Base-by-base conservation (phyloP, 2,797 vertebrate genomes). In the Enteromius radiatus region DNA sequence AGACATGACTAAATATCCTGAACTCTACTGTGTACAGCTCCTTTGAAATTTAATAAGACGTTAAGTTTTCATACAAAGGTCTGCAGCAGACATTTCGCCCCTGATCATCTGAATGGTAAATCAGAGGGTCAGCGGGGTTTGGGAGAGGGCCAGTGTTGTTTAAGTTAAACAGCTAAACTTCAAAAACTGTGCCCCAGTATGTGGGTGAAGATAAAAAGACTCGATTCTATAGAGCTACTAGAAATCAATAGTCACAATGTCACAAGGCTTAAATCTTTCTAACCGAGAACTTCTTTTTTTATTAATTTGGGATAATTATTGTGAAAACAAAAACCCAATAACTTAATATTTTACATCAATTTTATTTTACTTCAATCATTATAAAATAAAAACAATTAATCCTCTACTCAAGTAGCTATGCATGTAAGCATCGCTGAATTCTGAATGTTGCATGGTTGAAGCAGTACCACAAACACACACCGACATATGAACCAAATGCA, bases 51-150 rank as follows among this genome's bases (percentile, higher is more conserved):
- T 21, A 65, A 36, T 36, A 65, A 3, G 63, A 65, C 63, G 21
- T 65, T 65, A 36, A 5, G 33, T 65, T 21, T 21, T 36, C 17
- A 65, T 17, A 21, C 31, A 65, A 65, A 36, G 63, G 63, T 65
- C 63, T 65, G 63, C 63, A 36, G 33, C 31, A 65, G 31, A 65
- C 63, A 65, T 65, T 65, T 65, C 63, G 7, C 17, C 63, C 63
- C 31, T 10, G 31, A 36, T 65, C 8, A 36, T 65, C 31, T 9
- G 31, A 33, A 64, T 64, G 63, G 63, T 65, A 36, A 65, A 65
- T 21, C 63, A 11, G 17, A 65, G 9, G 63, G 31, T 10, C 31
- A 65, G 31, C 3, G 1, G 31, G 63, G 17, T 65, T 33, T 65
- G 33, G 15, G 17, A 64, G 28, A 36, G 31, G 63, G 31, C 17